These are phyloP conservation scores for Hypothenemus hampei DNA, from an alignment of 1,140 invertebrate genomes.

Conservation along the genomic window DNA sequence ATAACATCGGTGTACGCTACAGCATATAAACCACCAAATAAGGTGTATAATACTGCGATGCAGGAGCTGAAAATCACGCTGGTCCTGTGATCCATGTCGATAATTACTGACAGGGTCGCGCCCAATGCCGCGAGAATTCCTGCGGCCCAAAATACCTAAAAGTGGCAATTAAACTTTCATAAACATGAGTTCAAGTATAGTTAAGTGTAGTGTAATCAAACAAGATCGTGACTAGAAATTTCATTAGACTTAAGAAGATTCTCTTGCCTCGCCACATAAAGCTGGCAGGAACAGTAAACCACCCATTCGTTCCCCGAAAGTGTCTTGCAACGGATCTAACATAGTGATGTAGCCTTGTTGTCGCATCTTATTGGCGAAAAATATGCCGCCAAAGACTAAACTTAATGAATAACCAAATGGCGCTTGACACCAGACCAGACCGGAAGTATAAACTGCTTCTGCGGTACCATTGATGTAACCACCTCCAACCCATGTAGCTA, in stretches of 20 bases:
- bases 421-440: constrained; percentile 94
- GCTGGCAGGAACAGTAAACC: constrained; percentile 94
- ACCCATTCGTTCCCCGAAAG: constrained; percentile 95
- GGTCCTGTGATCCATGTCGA: constrained; percentile 87
- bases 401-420: constrained; percentile 95
- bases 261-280: constrained; percentile 77
- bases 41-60: constrained; percentile 95
- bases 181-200: too few relatives aligned
- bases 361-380: constrained; percentile 97
- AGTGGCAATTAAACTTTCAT: neutral
- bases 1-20: constrained; percentile 99
- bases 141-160: constrained; percentile 42
- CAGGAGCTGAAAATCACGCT: constrained; percentile 93
- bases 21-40: constrained; percentile 95
- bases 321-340: constrained; percentile 95
- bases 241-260: too few relatives aligned
- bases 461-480: constrained; percentile 99
- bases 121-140: constrained; percentile 53
- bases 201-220: too few relatives aligned
- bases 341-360: constrained; percentile 97
- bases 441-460: constrained; percentile 87
- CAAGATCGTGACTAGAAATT: too few relatives aligned
- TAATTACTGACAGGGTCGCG: constrained; percentile 92
- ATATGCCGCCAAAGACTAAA: constrained; percentile 90
- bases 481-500: constrained; percentile 97